Evolutionary conservation across 2,888 invertebrate genomes (phyloP).

Genomic region (Leptinotarsa peninsularis): DNA sequence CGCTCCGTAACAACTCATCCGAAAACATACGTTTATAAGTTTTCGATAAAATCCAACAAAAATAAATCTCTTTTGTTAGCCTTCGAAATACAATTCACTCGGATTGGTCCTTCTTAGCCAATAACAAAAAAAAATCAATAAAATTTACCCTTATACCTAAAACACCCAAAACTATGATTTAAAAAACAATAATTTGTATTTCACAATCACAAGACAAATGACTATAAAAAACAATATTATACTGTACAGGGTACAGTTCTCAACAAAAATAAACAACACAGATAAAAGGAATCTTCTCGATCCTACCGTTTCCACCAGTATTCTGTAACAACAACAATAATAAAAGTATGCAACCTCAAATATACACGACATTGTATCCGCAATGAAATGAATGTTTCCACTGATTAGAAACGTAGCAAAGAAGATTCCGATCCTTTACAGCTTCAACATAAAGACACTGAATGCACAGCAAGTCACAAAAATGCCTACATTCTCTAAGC

Average conservation of each 20-base stretch:
- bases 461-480: slow-evolving; percentile 22
- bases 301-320: neutral
- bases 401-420: neutral
- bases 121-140: slow-evolving; percentile 29
- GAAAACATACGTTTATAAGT: slow-evolving; percentile 28
- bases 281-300: slow-evolving; percentile 8
- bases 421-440: neutral
- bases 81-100: slow-evolving; percentile 27
- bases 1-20: slow-evolving; percentile 38
- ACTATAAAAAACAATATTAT: slow-evolving; percentile 39
- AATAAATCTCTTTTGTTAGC: slow-evolving; percentile 31
- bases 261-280: slow-evolving; percentile 37
- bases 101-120: slow-evolving; percentile 35
- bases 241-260: slow-evolving; percentile 43
- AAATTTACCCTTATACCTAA: slow-evolving; percentile 27
- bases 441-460: slow-evolving; percentile 22
- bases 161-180: slow-evolving; percentile 31
- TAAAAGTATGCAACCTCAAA: neutral
- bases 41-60: slow-evolving; percentile 34
- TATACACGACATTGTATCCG: neutral
- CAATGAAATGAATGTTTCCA: neutral
- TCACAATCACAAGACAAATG: slow-evolving; percentile 36
- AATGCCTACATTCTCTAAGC: slow-evolving; percentile 5
- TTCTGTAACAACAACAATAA: neutral
- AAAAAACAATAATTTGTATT: slow-evolving; percentile 31